Conservation (phyloP, 2,113 vertebrate species). For the Gymnarchus niloticus region DNA sequence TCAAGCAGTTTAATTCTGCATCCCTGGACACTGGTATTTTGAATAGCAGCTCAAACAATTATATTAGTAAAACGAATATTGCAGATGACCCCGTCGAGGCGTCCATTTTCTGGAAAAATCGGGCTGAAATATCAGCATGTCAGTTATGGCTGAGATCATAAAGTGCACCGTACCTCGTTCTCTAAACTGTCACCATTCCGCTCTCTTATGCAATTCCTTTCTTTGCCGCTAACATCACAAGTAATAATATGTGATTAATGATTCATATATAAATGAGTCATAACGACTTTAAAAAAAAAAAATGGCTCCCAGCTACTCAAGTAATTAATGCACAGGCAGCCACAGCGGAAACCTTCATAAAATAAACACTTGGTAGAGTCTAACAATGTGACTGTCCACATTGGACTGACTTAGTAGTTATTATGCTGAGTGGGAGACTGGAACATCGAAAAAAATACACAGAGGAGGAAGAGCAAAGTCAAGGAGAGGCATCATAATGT, state of each 20-base stretch:
- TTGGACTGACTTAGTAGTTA: not conserved
- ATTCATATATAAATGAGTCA: not conserved
- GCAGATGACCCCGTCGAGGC: not conserved
- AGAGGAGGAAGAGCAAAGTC: no score
- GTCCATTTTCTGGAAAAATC: not conserved
- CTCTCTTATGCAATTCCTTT: not conserved
- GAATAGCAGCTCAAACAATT: not conserved
- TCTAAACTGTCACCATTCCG: not conserved
- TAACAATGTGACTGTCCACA: not conserved
- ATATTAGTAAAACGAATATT: not conserved
- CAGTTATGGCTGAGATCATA: not conserved
- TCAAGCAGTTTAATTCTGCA: slow-evolving; percentile 10
- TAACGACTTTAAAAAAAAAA: not conserved
- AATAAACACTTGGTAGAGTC: not conserved
- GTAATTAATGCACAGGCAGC: not conserved
- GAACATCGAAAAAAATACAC: no score
- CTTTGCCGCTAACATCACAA: not conserved
- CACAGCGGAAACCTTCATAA: not conserved
- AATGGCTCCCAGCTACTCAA: not conserved
- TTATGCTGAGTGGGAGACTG: no score
- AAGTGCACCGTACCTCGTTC: not conserved
- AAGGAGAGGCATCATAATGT: no score
- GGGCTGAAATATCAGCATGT: not conserved
- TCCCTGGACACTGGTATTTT: not conserved
- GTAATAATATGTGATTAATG: not conserved